A percentile compares a stretch with the other conserved stretches of the same genome.
Conservation (phyloP, 2,888 invertebrate species). For the Carcina quercana region DNA sequence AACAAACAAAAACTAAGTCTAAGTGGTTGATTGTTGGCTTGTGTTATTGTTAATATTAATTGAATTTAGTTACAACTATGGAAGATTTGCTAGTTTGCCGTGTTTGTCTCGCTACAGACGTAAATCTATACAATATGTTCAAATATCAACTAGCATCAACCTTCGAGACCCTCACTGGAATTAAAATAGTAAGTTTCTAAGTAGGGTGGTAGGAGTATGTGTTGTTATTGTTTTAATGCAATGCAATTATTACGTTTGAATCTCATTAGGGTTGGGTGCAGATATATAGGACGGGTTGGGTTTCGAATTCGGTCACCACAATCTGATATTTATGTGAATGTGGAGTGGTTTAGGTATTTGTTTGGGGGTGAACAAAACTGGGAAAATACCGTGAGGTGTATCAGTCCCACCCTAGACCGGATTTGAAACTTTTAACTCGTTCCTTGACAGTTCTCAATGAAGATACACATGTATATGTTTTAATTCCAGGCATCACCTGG, state of each 20-base stretch:
- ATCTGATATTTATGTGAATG: too few relatives aligned
- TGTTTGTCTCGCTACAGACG: constrained; percentile 43
- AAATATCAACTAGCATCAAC: constrained; percentile 30
- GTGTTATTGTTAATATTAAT: constrained; percentile 6
- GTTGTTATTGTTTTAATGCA: not conserved
- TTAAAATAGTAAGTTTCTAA: constrained; percentile 28
- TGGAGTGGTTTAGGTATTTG: too few relatives aligned
- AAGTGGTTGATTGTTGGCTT: not conserved
- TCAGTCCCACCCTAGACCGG: too few relatives aligned
- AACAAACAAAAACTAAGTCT: not conserved
- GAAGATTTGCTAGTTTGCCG: constrained; percentile 36
- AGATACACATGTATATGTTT: not conserved
- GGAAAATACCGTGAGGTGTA: too few relatives aligned
- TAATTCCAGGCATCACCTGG: constrained; percentile 22
- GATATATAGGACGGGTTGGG: too few relatives aligned
- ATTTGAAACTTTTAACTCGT: too few relatives aligned
- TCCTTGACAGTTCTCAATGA: too few relatives aligned
- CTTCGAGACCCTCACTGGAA: constrained; percentile 40
- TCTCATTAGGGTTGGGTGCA: not conserved
- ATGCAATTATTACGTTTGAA: not conserved
- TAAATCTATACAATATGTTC: constrained; percentile 41
- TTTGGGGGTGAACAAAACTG: too few relatives aligned
- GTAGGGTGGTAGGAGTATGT: not conserved
- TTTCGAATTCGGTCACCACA: too few relatives aligned
- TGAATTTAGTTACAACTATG: constrained; percentile 23